phyloP scores from a whole-genome alignment of 2,113 vertebrate genomes.

The Gasterosteus nipponicus region DNA sequence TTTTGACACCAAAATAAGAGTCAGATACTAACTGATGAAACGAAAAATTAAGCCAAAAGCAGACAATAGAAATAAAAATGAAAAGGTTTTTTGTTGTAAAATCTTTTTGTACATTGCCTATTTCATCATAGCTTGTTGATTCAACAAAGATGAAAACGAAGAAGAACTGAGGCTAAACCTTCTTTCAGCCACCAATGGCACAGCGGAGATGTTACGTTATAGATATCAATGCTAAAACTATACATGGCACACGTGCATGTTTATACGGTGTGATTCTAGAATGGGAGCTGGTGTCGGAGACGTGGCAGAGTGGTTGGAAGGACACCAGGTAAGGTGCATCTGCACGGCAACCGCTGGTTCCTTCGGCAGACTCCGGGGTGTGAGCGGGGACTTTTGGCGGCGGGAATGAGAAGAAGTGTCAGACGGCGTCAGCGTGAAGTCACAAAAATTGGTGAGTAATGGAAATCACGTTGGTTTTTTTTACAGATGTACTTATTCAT shows the following conservation, averaged over 20 bases:
- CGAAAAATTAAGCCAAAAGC: not conserved
- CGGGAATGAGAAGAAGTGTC: not conserved
- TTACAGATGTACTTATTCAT: constrained; percentile 1
- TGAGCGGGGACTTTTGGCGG: constrained; percentile 35
- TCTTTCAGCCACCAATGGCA: not conserved
- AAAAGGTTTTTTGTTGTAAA: not conserved
- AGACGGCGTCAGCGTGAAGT: constrained; percentile 21
- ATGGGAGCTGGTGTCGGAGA: constrained; percentile 12
- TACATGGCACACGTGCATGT: not conserved
- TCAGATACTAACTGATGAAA: not conserved
- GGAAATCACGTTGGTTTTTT: not conserved
- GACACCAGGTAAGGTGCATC: constrained; percentile 43
- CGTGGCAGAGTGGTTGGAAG: constrained; percentile 37
- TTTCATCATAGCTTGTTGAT: not conserved
- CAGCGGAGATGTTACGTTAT: not conserved
- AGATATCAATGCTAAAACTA: not conserved
- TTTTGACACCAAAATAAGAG: not conserved
- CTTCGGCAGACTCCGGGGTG: constrained; percentile 27
- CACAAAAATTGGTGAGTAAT: constrained; percentile 20
- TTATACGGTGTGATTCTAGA: not conserved
- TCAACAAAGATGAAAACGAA: not conserved
- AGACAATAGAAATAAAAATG: not conserved
- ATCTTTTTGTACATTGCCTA: not conserved
- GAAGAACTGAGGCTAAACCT: not conserved
- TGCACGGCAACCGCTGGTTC: constrained; percentile 34